Evolutionary conservation across 2,113 vertebrate species (phyloP).

Genomic region (Origma solitaria): DNA sequence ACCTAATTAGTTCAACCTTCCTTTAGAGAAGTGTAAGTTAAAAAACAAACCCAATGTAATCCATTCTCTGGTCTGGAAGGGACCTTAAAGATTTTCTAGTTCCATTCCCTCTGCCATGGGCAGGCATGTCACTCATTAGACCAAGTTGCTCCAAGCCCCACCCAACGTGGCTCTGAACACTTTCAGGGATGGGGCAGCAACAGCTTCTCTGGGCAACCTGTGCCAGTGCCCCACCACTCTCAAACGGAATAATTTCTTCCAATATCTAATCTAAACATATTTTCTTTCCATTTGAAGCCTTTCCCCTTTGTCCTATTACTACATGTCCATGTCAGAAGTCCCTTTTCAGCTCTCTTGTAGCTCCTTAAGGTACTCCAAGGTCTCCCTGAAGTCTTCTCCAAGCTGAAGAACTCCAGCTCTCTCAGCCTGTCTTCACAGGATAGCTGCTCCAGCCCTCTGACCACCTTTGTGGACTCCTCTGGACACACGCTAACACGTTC

Average conservation of each 20-base stretch:
- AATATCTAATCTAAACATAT: background rate
- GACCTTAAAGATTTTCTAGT: background rate
- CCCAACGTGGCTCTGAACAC: background rate
- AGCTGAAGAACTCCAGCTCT: background rate
- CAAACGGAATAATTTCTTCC: background rate
- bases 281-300: background rate
- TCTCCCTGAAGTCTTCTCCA: background rate
- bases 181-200: background rate
- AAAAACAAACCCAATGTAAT: background rate
- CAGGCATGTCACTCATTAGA: background rate
- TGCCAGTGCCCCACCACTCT: background rate
- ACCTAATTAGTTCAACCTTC: background rate
- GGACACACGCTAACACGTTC: background rate
- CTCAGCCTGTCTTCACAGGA: background rate
- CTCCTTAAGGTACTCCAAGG: background rate
- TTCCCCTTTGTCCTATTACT: background rate
- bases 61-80: background rate
- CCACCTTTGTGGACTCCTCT: background rate
- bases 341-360: background rate
- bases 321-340: background rate
- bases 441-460: background rate
- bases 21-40: background rate
- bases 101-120: background rate
- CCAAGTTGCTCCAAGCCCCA: background rate
- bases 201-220: background rate